These are phyloP conservation scores for Adelges cooleyi DNA, from an alignment of 1,140 invertebrate genomes.

Conservation along the genomic window DNA sequence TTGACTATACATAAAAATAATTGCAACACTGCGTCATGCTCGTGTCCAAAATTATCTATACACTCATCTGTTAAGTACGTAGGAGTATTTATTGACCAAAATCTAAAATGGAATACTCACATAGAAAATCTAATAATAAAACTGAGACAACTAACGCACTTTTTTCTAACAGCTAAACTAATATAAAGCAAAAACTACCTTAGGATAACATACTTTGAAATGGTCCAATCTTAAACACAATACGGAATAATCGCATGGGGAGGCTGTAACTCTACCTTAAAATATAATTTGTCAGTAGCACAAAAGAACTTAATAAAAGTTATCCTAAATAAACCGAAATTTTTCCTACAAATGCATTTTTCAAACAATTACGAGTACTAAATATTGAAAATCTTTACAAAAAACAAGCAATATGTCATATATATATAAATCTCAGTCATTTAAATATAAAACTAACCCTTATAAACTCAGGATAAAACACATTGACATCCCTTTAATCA, in stretches of 20 bases:
- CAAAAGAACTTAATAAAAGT: slow-evolving; percentile 1
- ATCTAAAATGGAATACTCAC: background rate
- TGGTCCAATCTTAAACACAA: background rate
- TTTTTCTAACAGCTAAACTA: background rate
- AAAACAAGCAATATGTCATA: background rate
- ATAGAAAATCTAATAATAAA: background rate
- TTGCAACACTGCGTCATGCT: background rate
- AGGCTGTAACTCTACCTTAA: background rate
- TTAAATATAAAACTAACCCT: background rate
- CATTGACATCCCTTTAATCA: background rate
- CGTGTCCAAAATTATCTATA: background rate
- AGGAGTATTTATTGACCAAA: background rate
- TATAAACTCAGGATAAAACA: background rate
- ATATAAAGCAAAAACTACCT: background rate
- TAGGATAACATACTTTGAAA: background rate
- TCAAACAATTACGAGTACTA: background rate
- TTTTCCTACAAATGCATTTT: background rate
- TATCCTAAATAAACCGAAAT: background rate
- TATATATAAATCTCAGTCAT: background rate
- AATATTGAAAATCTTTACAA: background rate
- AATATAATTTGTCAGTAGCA: background rate
- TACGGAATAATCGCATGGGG: background rate
- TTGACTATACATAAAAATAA: background rate
- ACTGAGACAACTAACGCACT: background rate
- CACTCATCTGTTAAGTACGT: background rate